Percentiles rank a stretch among this genome's conserved stretches.
phyloP scores from a whole-genome alignment of 2,797 vertebrate genomes.

The Eidolon dupreanum region DNA sequence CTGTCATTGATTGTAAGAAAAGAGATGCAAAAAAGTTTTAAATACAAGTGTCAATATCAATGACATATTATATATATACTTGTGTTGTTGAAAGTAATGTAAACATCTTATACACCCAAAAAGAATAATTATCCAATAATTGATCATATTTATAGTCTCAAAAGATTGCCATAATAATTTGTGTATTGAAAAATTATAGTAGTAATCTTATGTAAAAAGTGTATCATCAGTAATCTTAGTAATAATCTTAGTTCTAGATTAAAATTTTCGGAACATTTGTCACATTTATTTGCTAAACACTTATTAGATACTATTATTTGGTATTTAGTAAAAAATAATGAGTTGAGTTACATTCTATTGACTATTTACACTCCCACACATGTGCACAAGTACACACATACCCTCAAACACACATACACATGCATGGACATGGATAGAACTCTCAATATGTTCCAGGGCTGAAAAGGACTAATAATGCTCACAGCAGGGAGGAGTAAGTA shows the following conservation, averaged over 20 bases:
- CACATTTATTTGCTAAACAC: neutral
- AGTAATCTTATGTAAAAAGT: slow-evolving; percentile 20
- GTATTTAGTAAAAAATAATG: neutral
- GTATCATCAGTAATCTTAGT: neutral
- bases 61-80: neutral
- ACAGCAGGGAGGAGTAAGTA: slow-evolving; percentile 34
- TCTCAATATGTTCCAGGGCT: neutral
- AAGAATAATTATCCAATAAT: slow-evolving; percentile 2
- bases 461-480: neutral
- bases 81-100: neutral
- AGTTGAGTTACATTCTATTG: neutral
- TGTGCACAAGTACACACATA: fast-evolving
- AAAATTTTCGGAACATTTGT: slow-evolving; percentile 38
- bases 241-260: neutral
- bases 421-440: neutral
- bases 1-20: neutral
- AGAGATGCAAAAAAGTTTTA: neutral
- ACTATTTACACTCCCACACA: neutral
- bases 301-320: neutral
- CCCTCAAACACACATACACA: neutral
- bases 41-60: neutral
- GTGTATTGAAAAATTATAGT: slow-evolving; percentile 3
- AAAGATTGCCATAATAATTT: slow-evolving; percentile 9
- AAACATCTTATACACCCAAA: neutral
- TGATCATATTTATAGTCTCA: neutral